phyloP scores from a whole-genome alignment of 2,888 invertebrate species.

The Nemotelus pantherinus region DNA sequence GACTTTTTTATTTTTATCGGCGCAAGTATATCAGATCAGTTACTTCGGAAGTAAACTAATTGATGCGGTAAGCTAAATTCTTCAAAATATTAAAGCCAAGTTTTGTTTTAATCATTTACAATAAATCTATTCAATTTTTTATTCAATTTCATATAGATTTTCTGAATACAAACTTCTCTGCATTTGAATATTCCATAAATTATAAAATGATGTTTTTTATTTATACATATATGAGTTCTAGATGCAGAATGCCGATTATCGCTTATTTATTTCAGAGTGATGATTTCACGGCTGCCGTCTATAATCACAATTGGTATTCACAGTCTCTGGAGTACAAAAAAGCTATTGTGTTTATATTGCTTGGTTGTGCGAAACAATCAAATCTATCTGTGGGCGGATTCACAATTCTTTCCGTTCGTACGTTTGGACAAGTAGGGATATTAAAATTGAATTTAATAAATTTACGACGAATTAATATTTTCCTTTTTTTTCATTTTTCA shows the following conservation, averaged over 20 bases:
- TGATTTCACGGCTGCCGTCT: conserved; percentile 20
- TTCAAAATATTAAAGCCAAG: background rate
- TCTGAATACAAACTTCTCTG: too few species aligned
- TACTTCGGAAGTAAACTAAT: conserved; percentile 31
- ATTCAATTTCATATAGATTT: too few species aligned
- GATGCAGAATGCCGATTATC: too few species aligned
- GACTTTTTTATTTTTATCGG: conserved; percentile 31
- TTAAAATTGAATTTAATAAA: background rate
- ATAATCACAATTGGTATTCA: conserved; percentile 37
- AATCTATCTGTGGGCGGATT: conserved; percentile 18
- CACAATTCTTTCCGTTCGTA: conserved; percentile 17
- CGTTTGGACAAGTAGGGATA: conserved; percentile 21
- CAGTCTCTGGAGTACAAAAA: conserved; percentile 25
- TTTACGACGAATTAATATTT: background rate
- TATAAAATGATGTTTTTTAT: too few species aligned
- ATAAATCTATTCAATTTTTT: too few species aligned
- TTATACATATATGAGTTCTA: too few species aligned
- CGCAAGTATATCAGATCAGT: conserved; percentile 35
- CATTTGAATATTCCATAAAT: too few species aligned
- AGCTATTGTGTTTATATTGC: conserved; percentile 29
- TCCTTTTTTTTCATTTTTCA: conserved; percentile 7
- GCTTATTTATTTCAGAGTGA: conserved; percentile 12
- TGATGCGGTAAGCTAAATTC: conserved; percentile 23
- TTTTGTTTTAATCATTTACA: too few species aligned
- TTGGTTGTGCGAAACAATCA: conserved; percentile 23